phyloP scores from a whole-genome alignment of 2,113 vertebrate species.

The Serilophus lunatus region DNA sequence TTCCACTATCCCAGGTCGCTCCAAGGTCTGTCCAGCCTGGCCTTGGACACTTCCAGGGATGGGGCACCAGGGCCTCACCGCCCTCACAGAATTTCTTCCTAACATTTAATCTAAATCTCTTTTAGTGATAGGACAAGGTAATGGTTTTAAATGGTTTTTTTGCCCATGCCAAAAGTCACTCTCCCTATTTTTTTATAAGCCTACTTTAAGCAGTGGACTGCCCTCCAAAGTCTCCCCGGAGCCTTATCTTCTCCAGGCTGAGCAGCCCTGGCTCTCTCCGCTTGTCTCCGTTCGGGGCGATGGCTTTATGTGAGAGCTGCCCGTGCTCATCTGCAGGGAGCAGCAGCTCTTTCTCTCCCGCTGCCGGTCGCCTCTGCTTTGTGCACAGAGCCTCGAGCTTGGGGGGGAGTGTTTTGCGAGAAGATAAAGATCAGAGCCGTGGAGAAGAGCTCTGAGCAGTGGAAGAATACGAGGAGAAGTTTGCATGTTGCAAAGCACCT shows the following conservation, averaged over 20 bases:
- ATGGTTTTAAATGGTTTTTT: no score
- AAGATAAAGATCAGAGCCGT: neutral
- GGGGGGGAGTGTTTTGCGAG: accelerated
- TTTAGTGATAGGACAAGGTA: no score
- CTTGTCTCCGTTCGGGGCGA: neutral
- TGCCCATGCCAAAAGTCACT: neutral
- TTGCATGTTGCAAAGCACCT: neutral
- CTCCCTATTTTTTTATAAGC: neutral
- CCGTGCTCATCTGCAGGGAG: accelerated
- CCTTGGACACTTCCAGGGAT: accelerated
- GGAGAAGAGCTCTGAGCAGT: neutral
- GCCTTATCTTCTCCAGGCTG: neutral
- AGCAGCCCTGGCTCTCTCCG: neutral
- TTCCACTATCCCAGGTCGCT: neutral
- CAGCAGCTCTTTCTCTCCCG: neutral
- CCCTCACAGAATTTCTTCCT: neutral
- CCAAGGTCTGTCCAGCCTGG: accelerated
- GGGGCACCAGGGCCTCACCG: accelerated
- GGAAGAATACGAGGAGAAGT: neutral
- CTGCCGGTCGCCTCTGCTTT: accelerated
- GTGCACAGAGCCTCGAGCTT: accelerated
- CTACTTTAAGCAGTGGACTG: neutral
- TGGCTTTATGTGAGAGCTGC: accelerated
- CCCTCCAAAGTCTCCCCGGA: neutral
- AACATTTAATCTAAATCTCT: neutral